phyloP scores from a whole-genome alignment of 1,140 invertebrate species.

The Tetramorium parvispinum region DNA sequence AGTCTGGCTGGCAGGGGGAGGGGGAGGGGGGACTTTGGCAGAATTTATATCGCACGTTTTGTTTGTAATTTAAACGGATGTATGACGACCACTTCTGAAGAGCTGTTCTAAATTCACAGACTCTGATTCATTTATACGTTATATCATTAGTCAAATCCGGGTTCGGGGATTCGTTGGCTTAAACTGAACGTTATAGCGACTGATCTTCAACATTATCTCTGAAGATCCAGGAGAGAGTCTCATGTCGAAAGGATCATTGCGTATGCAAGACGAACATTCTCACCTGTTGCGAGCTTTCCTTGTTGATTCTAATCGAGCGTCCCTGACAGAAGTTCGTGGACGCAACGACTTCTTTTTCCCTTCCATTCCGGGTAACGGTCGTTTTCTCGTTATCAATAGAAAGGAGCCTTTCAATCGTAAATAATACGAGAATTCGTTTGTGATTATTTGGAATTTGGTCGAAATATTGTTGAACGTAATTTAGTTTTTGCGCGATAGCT shows the following conservation, averaged over 20 bases:
- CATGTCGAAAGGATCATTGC: conserved; percentile 59
- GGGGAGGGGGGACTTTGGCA: not conserved
- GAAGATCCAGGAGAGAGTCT: not conserved
- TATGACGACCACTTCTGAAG: not conserved
- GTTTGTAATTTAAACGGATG: not conserved
- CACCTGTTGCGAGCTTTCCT: conserved; percentile 71
- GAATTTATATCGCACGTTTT: not conserved
- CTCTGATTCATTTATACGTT: not conserved
- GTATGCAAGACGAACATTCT: conserved; percentile 61
- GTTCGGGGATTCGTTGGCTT: not conserved
- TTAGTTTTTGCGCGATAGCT: not conserved
- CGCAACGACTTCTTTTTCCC: conserved; percentile 50
- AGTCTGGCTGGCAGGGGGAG: not conserved
- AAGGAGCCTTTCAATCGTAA: not conserved
- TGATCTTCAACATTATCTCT: not conserved
- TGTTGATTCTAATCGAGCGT: conserved; percentile 72
- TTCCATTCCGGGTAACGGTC: not conserved
- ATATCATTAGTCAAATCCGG: not conserved
- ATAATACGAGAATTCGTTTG: not conserved
- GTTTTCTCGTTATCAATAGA: conserved; percentile 1
- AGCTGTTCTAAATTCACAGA: not conserved
- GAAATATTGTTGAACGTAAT: not conserved
- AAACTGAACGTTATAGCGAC: not conserved
- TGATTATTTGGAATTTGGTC: not conserved
- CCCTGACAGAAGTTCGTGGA: conserved; percentile 60